phyloP scores from a whole-genome alignment of 1,140 invertebrate genomes.

The Neodiprion fabricii region DNA sequence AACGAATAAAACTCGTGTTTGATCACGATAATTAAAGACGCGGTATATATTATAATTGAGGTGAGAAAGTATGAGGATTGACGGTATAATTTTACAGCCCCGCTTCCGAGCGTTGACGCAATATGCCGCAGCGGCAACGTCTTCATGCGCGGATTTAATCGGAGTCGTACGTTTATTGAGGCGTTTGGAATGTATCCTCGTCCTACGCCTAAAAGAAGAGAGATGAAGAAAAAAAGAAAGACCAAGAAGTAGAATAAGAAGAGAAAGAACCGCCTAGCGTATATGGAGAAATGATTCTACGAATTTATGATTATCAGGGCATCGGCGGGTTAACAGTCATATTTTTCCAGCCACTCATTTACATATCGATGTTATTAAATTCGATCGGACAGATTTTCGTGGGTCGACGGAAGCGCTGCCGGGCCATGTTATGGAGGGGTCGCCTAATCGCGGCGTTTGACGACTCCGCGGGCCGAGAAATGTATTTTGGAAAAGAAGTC shows the following conservation, averaged over 20 bases:
- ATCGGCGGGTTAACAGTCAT: background rate
- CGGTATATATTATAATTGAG: no score
- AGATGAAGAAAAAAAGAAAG: no score
- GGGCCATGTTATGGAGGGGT: background rate
- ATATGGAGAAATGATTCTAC: background rate
- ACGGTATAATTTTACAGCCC: background rate
- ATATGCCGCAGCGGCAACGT: background rate
- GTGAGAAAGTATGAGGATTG: no score
- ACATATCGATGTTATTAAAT: background rate
- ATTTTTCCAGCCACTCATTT: background rate
- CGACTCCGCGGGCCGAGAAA: background rate
- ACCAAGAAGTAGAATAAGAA: no score
- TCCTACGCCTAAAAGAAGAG: background rate
- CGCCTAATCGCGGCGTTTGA: background rate
- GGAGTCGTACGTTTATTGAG: slow-evolving; percentile 4
- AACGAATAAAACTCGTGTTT: no score
- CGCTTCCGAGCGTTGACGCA: background rate
- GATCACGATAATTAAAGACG: no score
- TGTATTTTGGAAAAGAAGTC: background rate
- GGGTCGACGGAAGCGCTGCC: background rate
- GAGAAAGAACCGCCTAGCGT: no score
- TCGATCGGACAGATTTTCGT: slow-evolving; percentile 2
- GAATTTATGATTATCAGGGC: slow-evolving; percentile 3
- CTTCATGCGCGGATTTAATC: slow-evolving; percentile 1
- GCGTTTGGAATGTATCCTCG: background rate